A percentile compares a stretch with the other conserved stretches of the same genome.
These are phyloP conservation scores for Phrynosoma blainvillii DNA, from an alignment of 2,113 vertebrate genomes.

Conservation along the genomic window DNA sequence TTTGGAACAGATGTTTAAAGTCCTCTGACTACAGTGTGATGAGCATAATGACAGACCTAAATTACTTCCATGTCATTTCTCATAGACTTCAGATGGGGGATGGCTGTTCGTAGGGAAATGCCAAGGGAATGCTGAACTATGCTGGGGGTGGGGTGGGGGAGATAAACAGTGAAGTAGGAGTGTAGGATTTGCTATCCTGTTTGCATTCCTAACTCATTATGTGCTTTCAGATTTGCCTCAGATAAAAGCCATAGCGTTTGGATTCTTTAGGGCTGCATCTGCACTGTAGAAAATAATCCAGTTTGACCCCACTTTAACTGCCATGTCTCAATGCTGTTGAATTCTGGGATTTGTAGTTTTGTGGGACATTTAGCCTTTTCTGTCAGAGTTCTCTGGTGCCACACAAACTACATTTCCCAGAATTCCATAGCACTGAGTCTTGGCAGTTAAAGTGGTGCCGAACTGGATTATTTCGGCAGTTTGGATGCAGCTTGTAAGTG, in stretches of 20 bases:
- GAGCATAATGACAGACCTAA: constrained; percentile 44
- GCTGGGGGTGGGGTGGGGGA: neutral
- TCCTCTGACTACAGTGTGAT: constrained; percentile 16
- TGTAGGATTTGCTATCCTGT: neutral
- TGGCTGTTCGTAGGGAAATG: constrained; percentile 11
- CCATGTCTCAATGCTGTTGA: too few species aligned
- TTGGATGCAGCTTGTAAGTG: neutral
- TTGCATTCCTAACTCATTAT: constrained; percentile 6
- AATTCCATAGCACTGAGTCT: too few species aligned
- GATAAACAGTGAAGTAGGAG: neutral
- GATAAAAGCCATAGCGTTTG: neutral
- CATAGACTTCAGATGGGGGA: constrained; percentile 12
- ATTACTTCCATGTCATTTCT: constrained; percentile 54
- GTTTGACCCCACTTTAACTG: too few species aligned
- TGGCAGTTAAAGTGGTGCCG: too few species aligned
- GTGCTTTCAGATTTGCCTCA: neutral
- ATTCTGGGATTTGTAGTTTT: too few species aligned
- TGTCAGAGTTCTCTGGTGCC: too few species aligned
- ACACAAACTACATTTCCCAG: too few species aligned
- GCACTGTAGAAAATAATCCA: too few species aligned
- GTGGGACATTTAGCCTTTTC: too few species aligned
- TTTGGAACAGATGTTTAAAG: constrained; percentile 58
- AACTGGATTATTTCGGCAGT: too few species aligned
- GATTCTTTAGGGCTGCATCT: neutral
- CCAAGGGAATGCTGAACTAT: neutral